Evolutionary conservation across 2,797 vertebrate genomes (phyloP).

Genomic region (Psittacula echo): DNA sequence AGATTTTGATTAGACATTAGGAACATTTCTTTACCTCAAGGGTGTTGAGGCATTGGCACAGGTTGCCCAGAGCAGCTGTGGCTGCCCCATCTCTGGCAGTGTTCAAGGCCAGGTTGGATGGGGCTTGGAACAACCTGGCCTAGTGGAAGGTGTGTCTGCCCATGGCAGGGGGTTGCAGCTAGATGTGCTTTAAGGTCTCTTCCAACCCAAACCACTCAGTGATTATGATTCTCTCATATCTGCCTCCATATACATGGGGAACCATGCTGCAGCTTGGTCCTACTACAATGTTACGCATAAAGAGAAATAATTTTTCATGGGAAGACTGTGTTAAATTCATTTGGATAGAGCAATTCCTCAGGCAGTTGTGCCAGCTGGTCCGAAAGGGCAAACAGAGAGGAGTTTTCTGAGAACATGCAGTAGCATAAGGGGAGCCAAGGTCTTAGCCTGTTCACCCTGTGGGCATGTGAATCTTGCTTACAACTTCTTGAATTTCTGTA

Average conservation of each 20-base stretch:
- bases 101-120: neutral
- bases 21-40: neutral
- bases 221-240: neutral
- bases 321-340: neutral
- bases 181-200: neutral
- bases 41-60: neutral
- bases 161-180: neutral
- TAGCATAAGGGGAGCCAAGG: neutral
- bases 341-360: neutral
- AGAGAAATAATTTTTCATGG: neutral
- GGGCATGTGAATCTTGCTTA: neutral
- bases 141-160: neutral
- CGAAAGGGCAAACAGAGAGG: neutral
- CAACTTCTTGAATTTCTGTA: neutral
- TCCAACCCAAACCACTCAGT: neutral
- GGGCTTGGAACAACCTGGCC: neutral
- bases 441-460: neutral
- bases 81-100: neutral
- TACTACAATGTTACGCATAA: neutral
- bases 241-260: neutral
- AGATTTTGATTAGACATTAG: neutral
- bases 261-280: neutral
- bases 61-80: neutral
- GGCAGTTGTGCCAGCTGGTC: neutral
- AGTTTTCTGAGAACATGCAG: neutral